Conservation (phyloP, 2,113 vertebrate genomes). For the Dasypus novemcinctus region DNA sequence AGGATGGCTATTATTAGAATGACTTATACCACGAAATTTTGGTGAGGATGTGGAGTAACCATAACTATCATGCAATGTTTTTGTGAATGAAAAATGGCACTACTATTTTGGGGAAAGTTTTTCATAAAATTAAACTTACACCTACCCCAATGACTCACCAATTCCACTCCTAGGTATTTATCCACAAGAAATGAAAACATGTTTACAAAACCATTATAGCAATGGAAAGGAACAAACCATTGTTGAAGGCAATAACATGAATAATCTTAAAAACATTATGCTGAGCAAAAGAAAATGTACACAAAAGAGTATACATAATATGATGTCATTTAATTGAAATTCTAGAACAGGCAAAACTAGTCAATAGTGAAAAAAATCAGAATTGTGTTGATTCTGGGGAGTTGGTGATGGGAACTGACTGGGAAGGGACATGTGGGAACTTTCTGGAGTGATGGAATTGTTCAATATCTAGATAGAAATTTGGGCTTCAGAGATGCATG, state of each 20-base stretch:
- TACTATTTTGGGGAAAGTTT: not conserved
- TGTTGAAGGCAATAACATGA: not conserved
- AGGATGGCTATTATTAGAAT: not conserved
- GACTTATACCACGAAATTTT: not conserved
- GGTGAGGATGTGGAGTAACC: no score
- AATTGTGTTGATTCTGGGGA: not conserved
- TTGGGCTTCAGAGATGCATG: not conserved
- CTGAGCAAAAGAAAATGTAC: no score
- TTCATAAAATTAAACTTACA: not conserved
- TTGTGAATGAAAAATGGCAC: not conserved
- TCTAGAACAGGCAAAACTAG: no score
- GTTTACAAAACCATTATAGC: no score
- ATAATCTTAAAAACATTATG: not conserved
- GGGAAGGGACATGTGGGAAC: no score
- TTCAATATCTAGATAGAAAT: not conserved
- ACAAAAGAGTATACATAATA: no score
- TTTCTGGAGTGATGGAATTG: not conserved
- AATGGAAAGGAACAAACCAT: not conserved
- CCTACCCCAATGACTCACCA: not conserved
- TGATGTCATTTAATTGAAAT: no score
- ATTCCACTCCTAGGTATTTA: no score
- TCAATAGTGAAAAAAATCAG: not conserved
- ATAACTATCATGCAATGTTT: not conserved
- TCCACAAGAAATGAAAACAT: no score
- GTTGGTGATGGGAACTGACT: not conserved